Evolutionary conservation across 1,140 invertebrate genomes (phyloP), one percentile per base, ranked within the genome.

Genomic region (Calephelis nemesis): DNA sequence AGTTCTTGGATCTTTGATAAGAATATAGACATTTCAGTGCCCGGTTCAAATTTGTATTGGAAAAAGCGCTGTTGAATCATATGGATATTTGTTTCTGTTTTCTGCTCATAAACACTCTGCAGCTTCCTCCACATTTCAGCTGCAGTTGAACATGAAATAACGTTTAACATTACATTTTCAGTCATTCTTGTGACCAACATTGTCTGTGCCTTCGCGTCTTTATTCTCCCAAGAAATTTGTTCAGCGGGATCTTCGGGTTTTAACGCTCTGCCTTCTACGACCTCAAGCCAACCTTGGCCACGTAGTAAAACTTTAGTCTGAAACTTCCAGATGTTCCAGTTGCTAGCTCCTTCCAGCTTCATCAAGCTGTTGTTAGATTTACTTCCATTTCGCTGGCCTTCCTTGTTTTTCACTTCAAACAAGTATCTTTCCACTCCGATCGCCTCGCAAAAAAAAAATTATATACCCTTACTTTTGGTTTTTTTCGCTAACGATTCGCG

Each of bases 111-210:
- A 0, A 90, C 71, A 40, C 76, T 71, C 0, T 65, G 40, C 0
- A 90, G 62, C 30, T 81, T 81, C 10, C 63, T 64, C 86, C 86
- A 92, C 84, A 90, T 91, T 60, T 78, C 77, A 8, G 79, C 78
- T 40, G 83, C 71, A 62, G 63, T 74, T 15, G 66, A 50, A 65
- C 81, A 88, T 40, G 80, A 77, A 45, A 87, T 71, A 8, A 85
- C 76, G 67, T 83, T 64, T 60, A 73, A 10, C 62, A 73, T 67
- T 4, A 40, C 71, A 2, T 65, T 13, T 65, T 67, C 71, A 4
- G 71, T 13, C 72, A 73, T 73, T 45, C 68, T 64, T n/a, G 72
- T 67, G 7, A 73, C 68, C 5, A 69, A 30, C 30, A 60, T 4
- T 47, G 71, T 65, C 11, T 66, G 71, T 10, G 54, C 63, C 13